These are phyloP conservation scores for Channa striata DNA, from an alignment of 2,797 vertebrate genomes.

Conservation along the genomic window DNA sequence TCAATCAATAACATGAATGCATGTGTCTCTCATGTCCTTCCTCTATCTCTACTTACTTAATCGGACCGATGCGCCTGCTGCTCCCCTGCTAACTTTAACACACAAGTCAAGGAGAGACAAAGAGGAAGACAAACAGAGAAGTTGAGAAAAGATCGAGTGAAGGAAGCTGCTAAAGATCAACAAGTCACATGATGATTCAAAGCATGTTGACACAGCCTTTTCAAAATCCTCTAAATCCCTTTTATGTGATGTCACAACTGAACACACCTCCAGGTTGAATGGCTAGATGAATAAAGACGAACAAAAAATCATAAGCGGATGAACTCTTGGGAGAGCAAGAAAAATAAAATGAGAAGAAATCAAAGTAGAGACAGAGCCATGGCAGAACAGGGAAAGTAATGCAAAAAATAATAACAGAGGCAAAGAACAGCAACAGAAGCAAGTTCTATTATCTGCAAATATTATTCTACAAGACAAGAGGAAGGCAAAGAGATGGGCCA, in stretches of 20 bases:
- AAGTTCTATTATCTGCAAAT: too few relatives aligned
- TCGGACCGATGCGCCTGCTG: too few relatives aligned
- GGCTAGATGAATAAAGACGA: neutral
- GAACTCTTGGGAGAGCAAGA: neutral
- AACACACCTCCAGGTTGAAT: neutral
- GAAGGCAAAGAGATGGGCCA: neutral
- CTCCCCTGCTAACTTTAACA: too few relatives aligned
- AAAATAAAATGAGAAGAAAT: neutral
- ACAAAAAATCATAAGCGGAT: neutral
- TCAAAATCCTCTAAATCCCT: conserved; percentile 1
- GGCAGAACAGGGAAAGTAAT: neutral
- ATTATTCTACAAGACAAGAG: neutral
- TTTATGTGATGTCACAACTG: neutral
- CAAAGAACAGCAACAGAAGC: neutral
- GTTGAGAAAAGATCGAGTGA: conserved; percentile 4
- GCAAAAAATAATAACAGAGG: too few relatives aligned
- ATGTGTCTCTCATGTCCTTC: too few relatives aligned
- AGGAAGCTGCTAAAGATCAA: conserved; percentile 23
- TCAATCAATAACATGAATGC: conserved; percentile 27
- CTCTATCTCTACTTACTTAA: too few relatives aligned
- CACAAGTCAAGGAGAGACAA: neutral
- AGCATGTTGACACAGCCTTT: conserved; percentile 28
- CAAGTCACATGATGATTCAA: conserved; percentile 46
- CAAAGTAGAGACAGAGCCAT: neutral
- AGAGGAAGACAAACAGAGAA: conserved; percentile 44